Percentiles rank a stretch among this genome's conserved stretches.
phyloP scores from a whole-genome alignment of 2,797 vertebrate species.

The Discoglossus pictus region DNA sequence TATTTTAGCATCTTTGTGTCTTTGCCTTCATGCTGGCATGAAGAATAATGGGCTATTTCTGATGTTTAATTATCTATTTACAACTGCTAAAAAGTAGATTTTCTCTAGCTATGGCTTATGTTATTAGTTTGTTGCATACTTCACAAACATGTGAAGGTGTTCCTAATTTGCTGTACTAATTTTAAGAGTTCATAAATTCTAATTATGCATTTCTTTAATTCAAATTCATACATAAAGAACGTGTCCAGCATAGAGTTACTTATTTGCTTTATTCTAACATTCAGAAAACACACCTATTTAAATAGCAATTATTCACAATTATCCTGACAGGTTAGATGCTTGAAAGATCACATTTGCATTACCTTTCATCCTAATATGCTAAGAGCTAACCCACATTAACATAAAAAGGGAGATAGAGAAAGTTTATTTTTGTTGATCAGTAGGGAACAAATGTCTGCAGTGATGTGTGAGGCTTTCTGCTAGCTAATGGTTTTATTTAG shows the following conservation, averaged over 20 bases:
- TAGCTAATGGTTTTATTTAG: background rate
- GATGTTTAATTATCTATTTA: too few relatives aligned
- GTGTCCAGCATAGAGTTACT: constrained; percentile 15
- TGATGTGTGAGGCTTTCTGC: background rate
- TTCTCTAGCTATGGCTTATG: too few relatives aligned
- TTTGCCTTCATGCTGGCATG: too few relatives aligned
- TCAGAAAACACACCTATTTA: constrained; percentile 30
- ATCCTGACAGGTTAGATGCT: constrained; percentile 30
- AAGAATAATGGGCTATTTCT: too few relatives aligned
- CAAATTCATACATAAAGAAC: too few relatives aligned
- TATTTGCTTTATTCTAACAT: constrained; percentile 18
- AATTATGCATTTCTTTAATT: too few relatives aligned
- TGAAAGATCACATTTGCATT: constrained; percentile 47
- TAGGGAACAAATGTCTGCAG: constrained; percentile 15
- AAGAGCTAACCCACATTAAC: constrained; percentile 34
- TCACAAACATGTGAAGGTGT: too few relatives aligned
- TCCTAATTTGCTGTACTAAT: too few relatives aligned
- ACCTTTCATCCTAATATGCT: constrained; percentile 39
- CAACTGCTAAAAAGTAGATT: too few relatives aligned
- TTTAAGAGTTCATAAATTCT: too few relatives aligned
- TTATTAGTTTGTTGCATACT: too few relatives aligned
- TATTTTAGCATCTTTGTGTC: too few relatives aligned
- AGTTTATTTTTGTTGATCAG: constrained; percentile 38
- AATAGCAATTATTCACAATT: constrained; percentile 41
- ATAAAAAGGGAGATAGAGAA: constrained; percentile 33